Evolutionary conservation across 1,140 invertebrate species (phyloP), one percentile per base, ranked within the genome.

Genomic region (Macrocentrus cingulum): DNA sequence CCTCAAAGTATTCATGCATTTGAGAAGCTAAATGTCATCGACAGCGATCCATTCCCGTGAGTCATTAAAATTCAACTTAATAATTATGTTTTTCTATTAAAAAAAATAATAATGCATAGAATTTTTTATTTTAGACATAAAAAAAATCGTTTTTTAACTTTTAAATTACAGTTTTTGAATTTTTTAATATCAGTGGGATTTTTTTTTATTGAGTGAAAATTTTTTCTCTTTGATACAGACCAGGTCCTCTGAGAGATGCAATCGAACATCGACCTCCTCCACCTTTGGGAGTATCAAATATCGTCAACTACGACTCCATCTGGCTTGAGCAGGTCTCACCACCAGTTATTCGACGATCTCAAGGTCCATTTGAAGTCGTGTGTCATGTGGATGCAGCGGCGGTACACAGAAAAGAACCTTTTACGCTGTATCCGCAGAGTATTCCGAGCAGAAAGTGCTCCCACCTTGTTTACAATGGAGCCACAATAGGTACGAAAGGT

Each of bases 381-480:
- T 91, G 90, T 66, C 88, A 88, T 67, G 75, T 89, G 22, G 81
- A 88, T 66, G 84, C 85, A 0, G 84, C 82, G 75, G 82, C 88
- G 1, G 81, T 82, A 2, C 86, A 90, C 65, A 79, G 89, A 9
- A 81, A 81, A 19, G 84, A 86, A 23, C 88, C 88, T 0, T 81
- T 89, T 46, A 81, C 84, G 1, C 87, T 91, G 65, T 83, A 81
- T 6, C 81, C 82, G 5, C 77, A 83, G n/a, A 81, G 87, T 52
- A 77, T 93, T 4, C 86, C 91, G 34, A 84, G 87, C 0, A 76
- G 79, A 59, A 83, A 86, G 25, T 94, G 92, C 76, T 90, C 90
- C 3, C 91, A 94, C 71, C 73, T 94, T 6, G 84, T 94, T 51
- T 94, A 94, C 67, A 85, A 87, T 6, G 91, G 89, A 63, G 89